Evolutionary conservation across 2,888 invertebrate genomes (phyloP).

Genomic region (Thumatha senex): DNA sequence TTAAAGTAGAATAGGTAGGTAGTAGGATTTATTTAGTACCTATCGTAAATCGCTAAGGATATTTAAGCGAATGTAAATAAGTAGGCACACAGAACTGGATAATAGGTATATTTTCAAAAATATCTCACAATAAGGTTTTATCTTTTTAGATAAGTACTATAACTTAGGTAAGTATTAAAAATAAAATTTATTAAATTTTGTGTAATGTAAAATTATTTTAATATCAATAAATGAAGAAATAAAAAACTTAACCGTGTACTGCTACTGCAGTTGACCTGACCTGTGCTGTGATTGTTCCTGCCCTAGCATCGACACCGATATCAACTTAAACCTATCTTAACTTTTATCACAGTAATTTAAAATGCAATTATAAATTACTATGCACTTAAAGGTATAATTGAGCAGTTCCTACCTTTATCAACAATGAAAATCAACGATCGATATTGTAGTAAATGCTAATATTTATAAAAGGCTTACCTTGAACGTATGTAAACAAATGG

Average conservation of each 20-base stretch:
- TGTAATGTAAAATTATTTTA: no score
- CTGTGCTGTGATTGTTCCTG: neutral
- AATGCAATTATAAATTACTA: constrained; percentile 14
- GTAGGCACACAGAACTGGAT: neutral
- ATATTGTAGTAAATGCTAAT: constrained; percentile 61
- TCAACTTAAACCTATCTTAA: constrained; percentile 2
- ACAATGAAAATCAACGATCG: constrained; percentile 50
- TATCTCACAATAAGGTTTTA: no score
- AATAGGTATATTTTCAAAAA: no score
- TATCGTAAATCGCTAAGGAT: constrained; percentile 6
- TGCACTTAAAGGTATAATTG: constrained; percentile 22
- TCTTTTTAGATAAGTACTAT: no score
- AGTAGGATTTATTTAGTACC: constrained; percentile 18
- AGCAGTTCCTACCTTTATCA: constrained; percentile 22
- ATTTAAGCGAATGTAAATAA: no score
- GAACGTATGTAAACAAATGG: constrained; percentile 81
- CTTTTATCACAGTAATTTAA: neutral
- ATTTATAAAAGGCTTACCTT: constrained; percentile 79
- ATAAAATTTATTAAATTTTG: no score
- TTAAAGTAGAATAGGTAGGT: constrained; percentile 15
- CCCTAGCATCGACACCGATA: constrained; percentile 26
- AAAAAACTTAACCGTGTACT: constrained; percentile 6
- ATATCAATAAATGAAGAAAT: neutral
- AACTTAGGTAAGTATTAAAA: no score
- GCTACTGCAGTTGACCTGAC: constrained; percentile 9